Evolutionary conservation across 2,113 vertebrate genomes (phyloP).

Genomic region (Mormyrus iriodes): DNA sequence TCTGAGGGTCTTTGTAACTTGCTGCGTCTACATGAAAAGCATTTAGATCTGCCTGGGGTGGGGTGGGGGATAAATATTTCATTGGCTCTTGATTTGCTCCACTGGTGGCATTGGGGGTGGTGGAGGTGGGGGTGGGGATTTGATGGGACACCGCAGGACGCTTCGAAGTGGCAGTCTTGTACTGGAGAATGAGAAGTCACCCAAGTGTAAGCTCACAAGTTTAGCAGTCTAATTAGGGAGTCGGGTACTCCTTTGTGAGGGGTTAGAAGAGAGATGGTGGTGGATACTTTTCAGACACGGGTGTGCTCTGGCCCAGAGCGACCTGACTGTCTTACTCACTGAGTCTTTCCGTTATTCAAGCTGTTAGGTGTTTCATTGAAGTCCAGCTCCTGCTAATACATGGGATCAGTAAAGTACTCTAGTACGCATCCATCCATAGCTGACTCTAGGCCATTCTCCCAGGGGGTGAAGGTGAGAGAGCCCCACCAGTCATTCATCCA

Average conservation of each 20-base stretch:
- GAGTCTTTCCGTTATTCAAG: not conserved
- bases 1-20: slow-evolving; percentile 4
- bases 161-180: not conserved
- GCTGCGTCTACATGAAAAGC: slow-evolving; percentile 9
- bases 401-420: not conserved
- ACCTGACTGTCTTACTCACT: not conserved
- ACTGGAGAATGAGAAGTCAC: not conserved
- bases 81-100: not conserved
- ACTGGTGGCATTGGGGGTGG: not conserved
- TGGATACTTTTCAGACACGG: not conserved
- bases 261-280: not conserved
- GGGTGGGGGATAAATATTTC: slow-evolving; percentile 17
- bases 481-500: not conserved
- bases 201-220: not conserved
- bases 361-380: not conserved
- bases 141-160: not conserved
- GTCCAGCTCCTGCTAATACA: not conserved
- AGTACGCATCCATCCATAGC: not conserved
- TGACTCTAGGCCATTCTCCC: not conserved
- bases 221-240: not conserved
- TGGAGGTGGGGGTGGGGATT: not conserved
- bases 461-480: not conserved
- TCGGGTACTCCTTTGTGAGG: not conserved
- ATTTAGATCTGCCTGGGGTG: slow-evolving; percentile 11
- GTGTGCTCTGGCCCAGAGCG: not conserved